Percentiles rank a stretch among this genome's conserved stretches.
Conservation (phyloP, 64 coral and sea anemone species). For the Pachyseris speciosa region DNA sequence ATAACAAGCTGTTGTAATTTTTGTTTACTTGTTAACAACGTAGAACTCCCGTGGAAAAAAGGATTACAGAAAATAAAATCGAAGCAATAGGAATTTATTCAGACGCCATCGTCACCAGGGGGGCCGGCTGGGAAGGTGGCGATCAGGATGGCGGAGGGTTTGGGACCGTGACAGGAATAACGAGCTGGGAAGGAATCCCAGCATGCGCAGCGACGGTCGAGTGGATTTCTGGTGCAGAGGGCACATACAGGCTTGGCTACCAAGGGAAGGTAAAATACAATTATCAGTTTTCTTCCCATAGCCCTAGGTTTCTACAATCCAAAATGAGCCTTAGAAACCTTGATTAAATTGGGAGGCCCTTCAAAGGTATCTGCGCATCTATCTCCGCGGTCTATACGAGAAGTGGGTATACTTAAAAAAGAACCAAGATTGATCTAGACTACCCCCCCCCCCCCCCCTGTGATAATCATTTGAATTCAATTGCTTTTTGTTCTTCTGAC, state of each 20-base stretch:
- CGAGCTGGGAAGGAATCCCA: constrained; percentile 13
- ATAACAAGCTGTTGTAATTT: not conserved
- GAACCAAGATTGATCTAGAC: too few species aligned
- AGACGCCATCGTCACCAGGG: constrained; percentile 52
- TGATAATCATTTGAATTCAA: too few species aligned
- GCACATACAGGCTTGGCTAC: constrained; percentile 62
- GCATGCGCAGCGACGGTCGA: constrained; percentile 18
- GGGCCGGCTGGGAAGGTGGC: constrained; percentile 64
- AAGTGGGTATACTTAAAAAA: too few species aligned
- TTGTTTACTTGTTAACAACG: not conserved
- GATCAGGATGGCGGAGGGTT: constrained; percentile 55
- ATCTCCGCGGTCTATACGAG: too few species aligned
- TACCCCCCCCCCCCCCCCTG: too few species aligned
- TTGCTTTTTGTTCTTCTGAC: too few species aligned
- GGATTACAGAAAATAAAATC: constrained; percentile 20
- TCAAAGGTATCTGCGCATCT: too few species aligned
- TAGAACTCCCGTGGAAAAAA: constrained; percentile 40
- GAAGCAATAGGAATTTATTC: constrained; percentile 33
- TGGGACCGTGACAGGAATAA: constrained; percentile 40
- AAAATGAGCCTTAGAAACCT: too few species aligned
- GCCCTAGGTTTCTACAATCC: too few species aligned
- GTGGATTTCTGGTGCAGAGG: constrained; percentile 30
- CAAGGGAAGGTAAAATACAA: constrained; percentile 70
- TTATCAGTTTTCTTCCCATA: too few species aligned
- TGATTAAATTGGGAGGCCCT: too few species aligned